phyloP scores from a whole-genome alignment of 2,888 invertebrate genomes.

The Diarsia brunnea region DNA sequence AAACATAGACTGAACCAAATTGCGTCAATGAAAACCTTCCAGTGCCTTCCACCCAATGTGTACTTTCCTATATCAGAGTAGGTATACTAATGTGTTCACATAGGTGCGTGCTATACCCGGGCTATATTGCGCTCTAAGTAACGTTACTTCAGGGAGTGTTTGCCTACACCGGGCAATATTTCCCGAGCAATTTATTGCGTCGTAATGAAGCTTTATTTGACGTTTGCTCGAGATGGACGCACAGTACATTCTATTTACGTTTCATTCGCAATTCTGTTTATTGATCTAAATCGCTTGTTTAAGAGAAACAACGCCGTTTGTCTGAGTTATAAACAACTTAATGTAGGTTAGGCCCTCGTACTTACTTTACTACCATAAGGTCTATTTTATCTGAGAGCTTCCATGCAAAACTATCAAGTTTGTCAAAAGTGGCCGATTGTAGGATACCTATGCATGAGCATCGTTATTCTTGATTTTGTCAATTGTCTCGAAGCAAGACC shows the following conservation, averaged over 20 bases:
- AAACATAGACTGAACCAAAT: neutral
- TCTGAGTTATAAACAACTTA: neutral
- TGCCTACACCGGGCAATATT: constrained; percentile 34
- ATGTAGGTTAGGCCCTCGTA: neutral
- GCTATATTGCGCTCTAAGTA: constrained; percentile 39
- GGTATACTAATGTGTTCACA: neutral
- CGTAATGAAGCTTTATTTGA: constrained; percentile 55
- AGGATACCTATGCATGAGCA: too few relatives aligned
- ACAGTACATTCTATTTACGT: constrained; percentile 40
- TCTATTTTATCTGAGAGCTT: neutral
- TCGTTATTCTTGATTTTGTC: neutral
- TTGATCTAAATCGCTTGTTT: constrained; percentile 33
- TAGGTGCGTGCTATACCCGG: too few relatives aligned
- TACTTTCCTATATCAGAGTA: neutral
- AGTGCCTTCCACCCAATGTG: too few relatives aligned
- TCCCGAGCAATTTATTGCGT: constrained; percentile 44
- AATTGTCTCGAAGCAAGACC: neutral
- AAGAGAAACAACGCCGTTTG: neutral
- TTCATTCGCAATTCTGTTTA: constrained; percentile 28
- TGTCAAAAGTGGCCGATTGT: neutral
- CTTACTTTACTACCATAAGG: too few relatives aligned
- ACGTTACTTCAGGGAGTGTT: constrained; percentile 53
- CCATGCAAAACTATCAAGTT: neutral
- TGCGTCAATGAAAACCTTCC: constrained; percentile 25
- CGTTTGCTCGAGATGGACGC: constrained; percentile 47